Evolutionary conservation across 2,797 vertebrate genomes (phyloP), one percentile per base, ranked within the genome.

Genomic region (Halcyon leucocephala): DNA sequence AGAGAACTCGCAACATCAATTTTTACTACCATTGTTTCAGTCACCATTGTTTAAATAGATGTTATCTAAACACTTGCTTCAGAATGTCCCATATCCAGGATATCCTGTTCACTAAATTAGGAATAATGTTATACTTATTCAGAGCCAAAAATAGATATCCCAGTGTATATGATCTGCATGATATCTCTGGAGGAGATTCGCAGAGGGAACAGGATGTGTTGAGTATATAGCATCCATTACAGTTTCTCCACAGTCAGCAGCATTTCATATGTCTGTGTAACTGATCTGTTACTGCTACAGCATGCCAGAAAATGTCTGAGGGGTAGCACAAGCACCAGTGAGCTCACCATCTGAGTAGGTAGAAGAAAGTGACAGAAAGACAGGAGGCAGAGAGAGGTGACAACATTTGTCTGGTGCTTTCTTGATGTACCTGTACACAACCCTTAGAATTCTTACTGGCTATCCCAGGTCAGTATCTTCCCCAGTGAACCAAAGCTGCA

Each of bases 1-100:
- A 76, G 61, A 85, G 65, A 86, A 90, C 46, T 64, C 29, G 58
- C 33, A 91, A 78, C 60, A 83, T 73, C 48, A 49, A 2, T 83
- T 95, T 96, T 94, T 95, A 95, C 41, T 89, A 54, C 76, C 10
- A 96, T 97, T 98, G 97, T 97, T 93, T 97, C 97, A 98, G 98
- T 97, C 97, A 96, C 93, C 95, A 95, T 97, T 98, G 97, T 98
- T 98, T 96, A 97, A 98, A 89, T 96, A 31, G 19, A 76, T 87
- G 93, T 97, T 98, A 96, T 96, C 97, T 97, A 96, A 97, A 96
- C 97, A 90, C 85, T 92, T 39, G 35, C n/a, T 90, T 62, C 67
- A 84, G 62, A 94, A 92, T 96, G 93, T 60, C 93, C 83, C 86
- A 44, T 74, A 82, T 80, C 82, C 93, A 96, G 94, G 95, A 96